phyloP scores from a whole-genome alignment of 2,113 vertebrate species.

The Nipponia nippon region DNA sequence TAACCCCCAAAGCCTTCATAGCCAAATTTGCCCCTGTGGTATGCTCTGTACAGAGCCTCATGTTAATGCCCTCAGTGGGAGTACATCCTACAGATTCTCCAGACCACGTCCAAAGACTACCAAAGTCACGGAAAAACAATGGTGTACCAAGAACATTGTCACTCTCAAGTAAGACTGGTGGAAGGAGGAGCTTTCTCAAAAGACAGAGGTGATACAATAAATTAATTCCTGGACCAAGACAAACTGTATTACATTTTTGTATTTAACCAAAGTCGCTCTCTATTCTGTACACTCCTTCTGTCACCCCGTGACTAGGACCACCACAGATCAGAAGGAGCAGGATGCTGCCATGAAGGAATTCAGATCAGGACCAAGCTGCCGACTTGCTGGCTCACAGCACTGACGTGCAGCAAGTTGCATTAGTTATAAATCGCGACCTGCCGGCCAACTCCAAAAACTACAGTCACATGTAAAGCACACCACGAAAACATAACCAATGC shows the following conservation, averaged over 20 bases:
- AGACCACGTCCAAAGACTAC: neutral
- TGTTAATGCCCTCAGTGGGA: neutral
- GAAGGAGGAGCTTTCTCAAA: neutral
- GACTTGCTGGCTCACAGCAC: neutral
- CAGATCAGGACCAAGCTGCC: neutral
- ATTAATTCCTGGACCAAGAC: neutral
- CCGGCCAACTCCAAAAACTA: neutral
- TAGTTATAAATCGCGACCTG: neutral
- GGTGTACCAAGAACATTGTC: rapidly evolving
- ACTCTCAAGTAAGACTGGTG: neutral
- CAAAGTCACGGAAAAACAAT: neutral
- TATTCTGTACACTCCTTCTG: rapidly evolving
- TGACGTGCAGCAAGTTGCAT: rapidly evolving
- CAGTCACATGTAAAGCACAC: neutral
- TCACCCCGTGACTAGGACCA: neutral
- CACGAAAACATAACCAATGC: neutral
- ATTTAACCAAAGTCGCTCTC: neutral
- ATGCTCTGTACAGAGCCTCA: neutral
- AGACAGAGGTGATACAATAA: neutral
- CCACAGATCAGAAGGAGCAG: neutral
- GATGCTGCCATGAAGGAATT: neutral
- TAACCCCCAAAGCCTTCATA: neutral
- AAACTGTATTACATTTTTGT: neutral
- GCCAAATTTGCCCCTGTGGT: neutral
- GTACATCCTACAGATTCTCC: neutral